Conservation (phyloP, 2,888 invertebrate genomes). For the Artemia sinica region DNA sequence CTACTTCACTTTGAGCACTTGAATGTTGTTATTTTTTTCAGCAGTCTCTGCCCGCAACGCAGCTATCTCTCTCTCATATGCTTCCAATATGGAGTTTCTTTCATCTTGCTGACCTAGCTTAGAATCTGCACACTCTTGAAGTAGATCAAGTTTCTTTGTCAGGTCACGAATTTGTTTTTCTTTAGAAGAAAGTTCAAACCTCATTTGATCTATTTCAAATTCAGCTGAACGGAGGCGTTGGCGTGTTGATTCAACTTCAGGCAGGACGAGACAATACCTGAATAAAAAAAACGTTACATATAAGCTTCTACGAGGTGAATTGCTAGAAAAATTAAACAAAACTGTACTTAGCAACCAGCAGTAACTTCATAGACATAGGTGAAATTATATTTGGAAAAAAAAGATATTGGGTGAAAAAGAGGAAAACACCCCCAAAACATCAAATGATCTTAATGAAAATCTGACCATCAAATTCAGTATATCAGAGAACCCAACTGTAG, state of each 20-base stretch:
- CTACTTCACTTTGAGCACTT: background rate
- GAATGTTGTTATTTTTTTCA: background rate
- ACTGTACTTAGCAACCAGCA: too few relatives aligned
- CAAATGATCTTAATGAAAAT: too few relatives aligned
- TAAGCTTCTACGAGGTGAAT: too few relatives aligned
- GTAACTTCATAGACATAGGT: too few relatives aligned
- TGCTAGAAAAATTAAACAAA: too few relatives aligned
- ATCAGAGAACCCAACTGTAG: too few relatives aligned
- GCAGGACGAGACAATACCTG: background rate
- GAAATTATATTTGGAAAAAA: too few relatives aligned
- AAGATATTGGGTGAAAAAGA: too few relatives aligned
- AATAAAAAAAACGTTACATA: background rate
- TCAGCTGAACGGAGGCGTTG: background rate
- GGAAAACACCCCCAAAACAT: too few relatives aligned
- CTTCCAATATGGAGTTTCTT: background rate
- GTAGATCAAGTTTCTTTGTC: slow-evolving; percentile 3
- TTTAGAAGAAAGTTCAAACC: background rate
- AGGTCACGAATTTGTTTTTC: background rate
- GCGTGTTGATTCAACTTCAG: slow-evolving; percentile 13
- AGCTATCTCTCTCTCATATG: background rate
- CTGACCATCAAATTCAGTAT: too few relatives aligned
- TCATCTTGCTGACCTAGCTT: background rate
- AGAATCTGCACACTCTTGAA: background rate
- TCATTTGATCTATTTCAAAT: background rate
- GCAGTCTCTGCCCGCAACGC: background rate